Evolutionary conservation across 2,113 vertebrate species (phyloP).

Genomic region (Nestor notabilis): DNA sequence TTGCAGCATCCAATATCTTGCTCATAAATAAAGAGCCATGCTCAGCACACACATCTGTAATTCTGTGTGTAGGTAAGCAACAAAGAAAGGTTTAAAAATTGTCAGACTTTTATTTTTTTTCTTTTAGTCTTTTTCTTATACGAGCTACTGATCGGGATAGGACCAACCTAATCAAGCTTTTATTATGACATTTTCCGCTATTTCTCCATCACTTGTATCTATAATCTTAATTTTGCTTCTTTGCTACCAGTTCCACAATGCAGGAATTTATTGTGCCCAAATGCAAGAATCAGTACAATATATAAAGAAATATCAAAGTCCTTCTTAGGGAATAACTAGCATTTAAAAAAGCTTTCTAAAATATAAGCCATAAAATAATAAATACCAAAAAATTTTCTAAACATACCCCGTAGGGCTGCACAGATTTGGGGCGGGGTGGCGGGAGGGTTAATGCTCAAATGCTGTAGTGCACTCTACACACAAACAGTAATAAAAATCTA

Average conservation of each 20-base stretch:
- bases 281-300: background rate
- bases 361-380: background rate
- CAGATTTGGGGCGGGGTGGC: background rate
- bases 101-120: background rate
- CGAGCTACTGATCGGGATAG: background rate
- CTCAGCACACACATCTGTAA: background rate
- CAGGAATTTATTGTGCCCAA: background rate
- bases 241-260: background rate
- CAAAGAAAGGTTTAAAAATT: background rate
- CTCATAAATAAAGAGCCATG: background rate
- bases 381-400: background rate
- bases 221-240: background rate
- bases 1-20: background rate
- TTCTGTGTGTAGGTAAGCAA: background rate
- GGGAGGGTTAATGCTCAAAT: background rate
- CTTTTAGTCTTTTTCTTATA: background rate
- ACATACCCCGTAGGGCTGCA: background rate
- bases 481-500: constrained; percentile 70
- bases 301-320: background rate
- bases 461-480: constrained; percentile 6
- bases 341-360: background rate
- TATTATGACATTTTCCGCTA: background rate
- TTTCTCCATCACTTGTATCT: background rate
- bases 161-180: background rate
- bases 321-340: background rate